These are phyloP conservation scores for Rhopalosiphum maidis DNA, from an alignment of 1,140 invertebrate genomes.

Conservation along the genomic window DNA sequence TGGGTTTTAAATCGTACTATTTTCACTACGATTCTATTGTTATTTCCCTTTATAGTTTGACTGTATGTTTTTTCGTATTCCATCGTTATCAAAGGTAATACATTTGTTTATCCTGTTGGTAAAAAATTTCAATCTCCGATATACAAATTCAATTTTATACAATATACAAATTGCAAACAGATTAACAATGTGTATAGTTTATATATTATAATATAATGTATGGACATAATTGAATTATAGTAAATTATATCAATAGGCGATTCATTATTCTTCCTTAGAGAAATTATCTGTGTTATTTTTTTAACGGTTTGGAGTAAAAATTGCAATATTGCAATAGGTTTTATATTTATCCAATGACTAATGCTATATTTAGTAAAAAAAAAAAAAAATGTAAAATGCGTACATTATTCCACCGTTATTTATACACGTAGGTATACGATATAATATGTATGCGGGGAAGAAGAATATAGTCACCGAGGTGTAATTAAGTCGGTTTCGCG, in stretches of 20 bases:
- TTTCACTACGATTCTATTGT: not conserved
- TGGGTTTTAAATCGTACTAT: not conserved
- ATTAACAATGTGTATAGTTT: not conserved
- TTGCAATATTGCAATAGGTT: not conserved
- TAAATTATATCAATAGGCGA: not conserved
- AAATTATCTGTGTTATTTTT: not conserved
- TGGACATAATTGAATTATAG: not conserved
- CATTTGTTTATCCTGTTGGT: not conserved
- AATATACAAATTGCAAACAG: not conserved
- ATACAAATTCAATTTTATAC: not conserved
- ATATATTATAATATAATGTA: not conserved
- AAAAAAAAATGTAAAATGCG: not conserved
- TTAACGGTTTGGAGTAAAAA: not conserved
- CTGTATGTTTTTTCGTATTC: not conserved
- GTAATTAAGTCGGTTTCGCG: slow-evolving; percentile 33
- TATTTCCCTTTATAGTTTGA: not conserved
- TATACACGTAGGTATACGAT: not conserved
- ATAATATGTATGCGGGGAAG: not conserved
- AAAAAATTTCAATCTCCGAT: not conserved
- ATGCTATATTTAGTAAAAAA: not conserved
- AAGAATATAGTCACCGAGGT: slow-evolving; percentile 42
- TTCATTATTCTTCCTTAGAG: not conserved
- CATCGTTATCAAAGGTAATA: not conserved
- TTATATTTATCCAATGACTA: not conserved
- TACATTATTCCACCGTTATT: not conserved